Percentiles rank a stretch among this genome's conserved stretches.
Evolutionary conservation across 2,888 invertebrate genomes (phyloP).

Genomic region (Tridacna gigas): DNA sequence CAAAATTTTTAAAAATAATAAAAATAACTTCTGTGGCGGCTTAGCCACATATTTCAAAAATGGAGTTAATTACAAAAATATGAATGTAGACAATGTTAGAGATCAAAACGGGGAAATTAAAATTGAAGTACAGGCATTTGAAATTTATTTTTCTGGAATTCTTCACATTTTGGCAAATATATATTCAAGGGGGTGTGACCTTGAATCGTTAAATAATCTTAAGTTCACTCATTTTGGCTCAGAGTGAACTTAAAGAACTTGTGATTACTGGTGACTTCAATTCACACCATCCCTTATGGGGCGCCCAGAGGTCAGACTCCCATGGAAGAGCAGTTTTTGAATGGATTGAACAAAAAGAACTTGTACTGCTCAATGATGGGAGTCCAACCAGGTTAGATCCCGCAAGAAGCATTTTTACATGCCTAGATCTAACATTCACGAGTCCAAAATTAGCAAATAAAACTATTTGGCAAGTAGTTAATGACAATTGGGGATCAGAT

Average conservation of each 20-base stretch:
- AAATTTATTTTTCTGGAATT: background rate
- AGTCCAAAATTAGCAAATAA: background rate
- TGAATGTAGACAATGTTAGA: conserved; percentile 10
- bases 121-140: conserved; percentile 1
- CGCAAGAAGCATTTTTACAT: background rate
- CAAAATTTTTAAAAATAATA: background rate
- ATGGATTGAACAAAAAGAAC: conserved; percentile 10
- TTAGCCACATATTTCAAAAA: conserved; percentile 10
- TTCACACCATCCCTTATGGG: conserved; percentile 24
- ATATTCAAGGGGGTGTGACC: conserved; percentile 19
- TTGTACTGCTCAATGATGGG: conserved; percentile 29
- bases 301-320: background rate
- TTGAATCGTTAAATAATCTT: conserved; percentile 4
- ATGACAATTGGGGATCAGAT: conserved; percentile 26
- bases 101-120: conserved; percentile 6
- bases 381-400: conserved; percentile 8
- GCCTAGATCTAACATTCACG: conserved; percentile 6
- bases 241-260: background rate
- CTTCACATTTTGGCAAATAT: background rate
- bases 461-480: background rate
- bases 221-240: background rate
- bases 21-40: background rate
- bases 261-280: conserved; percentile 31
- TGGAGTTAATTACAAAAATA: background rate
- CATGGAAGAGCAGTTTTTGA: conserved; percentile 15